Base-by-base conservation (phyloP, 2,797 vertebrate genomes). In the Pangasius larnaudii region DNA sequence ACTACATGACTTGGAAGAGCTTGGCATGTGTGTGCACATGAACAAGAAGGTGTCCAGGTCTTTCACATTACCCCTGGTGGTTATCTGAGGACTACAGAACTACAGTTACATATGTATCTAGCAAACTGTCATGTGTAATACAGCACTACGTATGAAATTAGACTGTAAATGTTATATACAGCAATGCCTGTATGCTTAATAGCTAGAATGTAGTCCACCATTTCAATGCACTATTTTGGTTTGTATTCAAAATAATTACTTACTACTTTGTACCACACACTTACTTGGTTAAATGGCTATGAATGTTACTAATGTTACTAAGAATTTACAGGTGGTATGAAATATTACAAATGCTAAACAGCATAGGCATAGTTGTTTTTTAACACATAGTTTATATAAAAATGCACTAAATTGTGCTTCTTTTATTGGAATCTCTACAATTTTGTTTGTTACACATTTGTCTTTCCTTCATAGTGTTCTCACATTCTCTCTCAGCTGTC, bases 1-100 rank as follows among this genome's bases (percentile, higher is more conserved):
- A 65, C 61, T 33, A 83, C 61, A 67, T 65, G 81, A 83, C 81
- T 67, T 63, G 42, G 80, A 36, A 24, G 53, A 80, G 11, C 53
- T 59, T 39, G 30, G 56, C 80, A 65, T 65, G 59, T 10, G 6
- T 18, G 39, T 19, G 24, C 24, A 82, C 16, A 1, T 19, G 39
- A 65, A 65, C 59, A 65, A 83, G 39, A 2, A 30, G 9, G 39
- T 10, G 30, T 83, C 39, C 59, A 22, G 81, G 61, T 67, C 42
- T 30, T 83, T 83, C 61, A 30, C 81, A 83, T 18, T 9, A 51
- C 0, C 42, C 22, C 36, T 27, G 36, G 11, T 39, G 58, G 58
- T 42, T 42, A 61, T 27, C 56, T 24, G 8, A 80, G 22, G n/a
- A 80, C 13, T 36, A 56, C 10, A 42, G 19, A 11, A 30, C 16